Evolutionary conservation across 2,888 invertebrate genomes (phyloP), one percentile per base, ranked within the genome.

Genomic region (Leptopterna dolabrata): DNA sequence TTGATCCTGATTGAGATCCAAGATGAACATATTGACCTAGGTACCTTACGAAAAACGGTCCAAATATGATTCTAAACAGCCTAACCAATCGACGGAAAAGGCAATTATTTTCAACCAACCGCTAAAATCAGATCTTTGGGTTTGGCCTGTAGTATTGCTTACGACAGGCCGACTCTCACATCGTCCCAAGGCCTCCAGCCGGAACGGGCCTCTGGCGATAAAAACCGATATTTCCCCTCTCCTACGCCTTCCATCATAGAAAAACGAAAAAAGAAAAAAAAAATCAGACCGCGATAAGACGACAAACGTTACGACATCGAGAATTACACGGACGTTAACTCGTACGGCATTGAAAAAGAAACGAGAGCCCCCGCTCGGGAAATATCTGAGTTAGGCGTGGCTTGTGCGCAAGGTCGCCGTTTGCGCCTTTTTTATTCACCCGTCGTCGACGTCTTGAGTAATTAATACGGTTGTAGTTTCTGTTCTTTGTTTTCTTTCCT

Each of bases 291-390:
- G 63, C 63, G 63, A 63, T 63, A 63, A 63, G 63, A 63, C 63
- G 63, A 63, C 63, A 63, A 24, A 63, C 63, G 63, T 63, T 63
- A 63, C 63, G 63, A 63, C 63, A 63, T 63, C 63, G 63, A 63
- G 63, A 63, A 63, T 63, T 63, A 63, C 63, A 63, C 63, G 63
- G 63, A 63, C 63, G 63, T 63, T 63, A 63, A 63, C 63, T 63
- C 63, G 63, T 63, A 63, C 63, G 63, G 63, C 63, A 63, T 63
- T 63, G 63, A 63, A 63, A n/a, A 24, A 63, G 63, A 63, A 24
- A 3, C 27, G 63, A 24, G 63, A 63, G 55, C 24, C 63, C 4
- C 63, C 6, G 63, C 63, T 63, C 63, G 63, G 63, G 63, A 63
- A 63, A 63, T 63, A 63, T 63, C 63, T 63, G 63, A 63, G 63